phyloP scores from a whole-genome alignment of 2,113 vertebrate species.

The Lynx canadensis region DNA sequence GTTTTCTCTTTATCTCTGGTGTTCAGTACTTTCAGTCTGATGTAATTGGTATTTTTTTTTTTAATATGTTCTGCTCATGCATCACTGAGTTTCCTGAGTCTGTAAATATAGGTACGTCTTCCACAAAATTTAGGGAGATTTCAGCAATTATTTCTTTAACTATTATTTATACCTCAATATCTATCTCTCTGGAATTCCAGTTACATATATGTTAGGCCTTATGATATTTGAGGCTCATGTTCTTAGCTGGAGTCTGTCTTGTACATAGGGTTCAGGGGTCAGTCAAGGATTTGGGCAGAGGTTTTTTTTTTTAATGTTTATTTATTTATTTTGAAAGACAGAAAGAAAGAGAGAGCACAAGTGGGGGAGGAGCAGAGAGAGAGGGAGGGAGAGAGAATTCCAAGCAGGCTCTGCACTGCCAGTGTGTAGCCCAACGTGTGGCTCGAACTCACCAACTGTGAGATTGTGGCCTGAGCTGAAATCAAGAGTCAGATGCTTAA shows the following conservation, averaged over 20 bases:
- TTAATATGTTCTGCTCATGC: neutral
- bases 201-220: neutral
- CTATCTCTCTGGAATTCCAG: neutral
- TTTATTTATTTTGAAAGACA: too few species aligned
- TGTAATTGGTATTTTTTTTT: neutral
- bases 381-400: too few species aligned
- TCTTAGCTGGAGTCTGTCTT: neutral
- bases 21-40: neutral
- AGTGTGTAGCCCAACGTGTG: too few species aligned
- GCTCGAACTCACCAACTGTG: too few species aligned
- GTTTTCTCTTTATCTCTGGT: conserved; percentile 22
- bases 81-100: neutral
- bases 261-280: neutral
- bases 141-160: neutral
- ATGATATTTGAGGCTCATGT: neutral
- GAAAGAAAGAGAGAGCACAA: too few species aligned
- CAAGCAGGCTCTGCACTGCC: too few species aligned
- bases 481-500: too few species aligned
- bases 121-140: neutral
- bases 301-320: too few species aligned
- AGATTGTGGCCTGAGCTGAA: too few species aligned
- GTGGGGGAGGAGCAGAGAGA: too few species aligned
- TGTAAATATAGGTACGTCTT: neutral
- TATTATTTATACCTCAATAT: neutral
- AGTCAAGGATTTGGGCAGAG: neutral